Evolutionary conservation across 2,113 vertebrate species (phyloP).

Genomic region (Nasalis larvatus): DNA sequence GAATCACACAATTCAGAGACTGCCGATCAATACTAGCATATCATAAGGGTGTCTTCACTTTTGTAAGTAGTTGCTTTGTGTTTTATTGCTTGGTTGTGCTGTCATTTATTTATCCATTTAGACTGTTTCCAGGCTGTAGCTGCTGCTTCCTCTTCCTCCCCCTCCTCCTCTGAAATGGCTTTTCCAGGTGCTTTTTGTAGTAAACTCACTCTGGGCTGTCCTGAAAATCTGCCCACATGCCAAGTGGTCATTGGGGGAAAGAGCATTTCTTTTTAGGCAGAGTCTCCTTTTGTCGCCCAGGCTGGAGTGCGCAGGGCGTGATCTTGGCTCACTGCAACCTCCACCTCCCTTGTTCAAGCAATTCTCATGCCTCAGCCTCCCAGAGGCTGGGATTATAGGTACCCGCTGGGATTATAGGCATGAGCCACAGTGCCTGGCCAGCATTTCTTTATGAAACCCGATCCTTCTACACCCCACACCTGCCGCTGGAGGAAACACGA

Average conservation of each 20-base stretch:
- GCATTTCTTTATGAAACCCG: conserved; percentile 88
- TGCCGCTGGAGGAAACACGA: conserved; percentile 90
- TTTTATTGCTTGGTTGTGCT: not conserved
- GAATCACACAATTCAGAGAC: fast-evolving
- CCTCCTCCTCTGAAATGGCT: not conserved
- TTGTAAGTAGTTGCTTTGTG: fast-evolving
- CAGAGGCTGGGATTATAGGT: no score
- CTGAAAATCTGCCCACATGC: conserved; percentile 81
- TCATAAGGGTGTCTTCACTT: not conserved
- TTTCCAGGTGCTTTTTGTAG: conserved; percentile 88
- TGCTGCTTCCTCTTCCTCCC: not conserved
- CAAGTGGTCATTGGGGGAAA: conserved; percentile 86
- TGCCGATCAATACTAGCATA: not conserved
- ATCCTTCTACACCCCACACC: conserved; percentile 91
- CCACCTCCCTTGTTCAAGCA: no score
- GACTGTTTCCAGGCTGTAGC: not conserved
- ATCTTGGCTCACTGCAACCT: no score
- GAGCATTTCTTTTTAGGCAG: conserved; percentile 84
- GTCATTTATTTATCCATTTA: not conserved
- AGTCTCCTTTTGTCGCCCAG: no score
- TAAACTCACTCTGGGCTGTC: conserved; percentile 85
- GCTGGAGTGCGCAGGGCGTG: no score
- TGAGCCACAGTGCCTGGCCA: not conserved
- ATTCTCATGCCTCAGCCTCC: no score
- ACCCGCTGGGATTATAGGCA: no score